phyloP scores from a whole-genome alignment of 2,888 invertebrate genomes.

The Candidula unifasciata region DNA sequence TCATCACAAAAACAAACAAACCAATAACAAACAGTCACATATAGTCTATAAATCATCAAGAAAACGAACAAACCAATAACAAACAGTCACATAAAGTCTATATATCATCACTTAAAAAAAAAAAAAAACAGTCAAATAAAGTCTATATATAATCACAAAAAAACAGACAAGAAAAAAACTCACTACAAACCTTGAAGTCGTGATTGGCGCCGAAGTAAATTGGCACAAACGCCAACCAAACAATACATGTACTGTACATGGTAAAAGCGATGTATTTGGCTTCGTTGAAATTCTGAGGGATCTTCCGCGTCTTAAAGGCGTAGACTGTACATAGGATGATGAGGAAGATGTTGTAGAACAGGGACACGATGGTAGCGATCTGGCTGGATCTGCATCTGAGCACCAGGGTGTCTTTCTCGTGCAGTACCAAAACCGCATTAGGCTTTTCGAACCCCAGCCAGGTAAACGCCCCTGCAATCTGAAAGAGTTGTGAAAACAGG shows the following conservation, averaged over 20 bases:
- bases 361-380: conserved; percentile 83
- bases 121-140: too few relatives aligned
- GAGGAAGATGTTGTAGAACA: conserved; percentile 84
- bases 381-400: conserved; percentile 84
- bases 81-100: too few relatives aligned
- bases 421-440: conserved; percentile 82
- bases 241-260: conserved; percentile 85
- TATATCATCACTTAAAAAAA: too few relatives aligned
- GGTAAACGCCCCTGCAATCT: conserved; percentile 82
- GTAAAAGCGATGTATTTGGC: conserved; percentile 85
- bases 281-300: conserved; percentile 85
- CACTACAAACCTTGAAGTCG: conserved; percentile 84
- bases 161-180: not conserved
- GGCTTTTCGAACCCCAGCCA: conserved; percentile 88
- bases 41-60: too few relatives aligned
- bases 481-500: not conserved
- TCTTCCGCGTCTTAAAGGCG: conserved; percentile 84
- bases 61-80: too few relatives aligned
- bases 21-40: too few relatives aligned
- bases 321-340: conserved; percentile 84
- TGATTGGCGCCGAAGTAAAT: conserved; percentile 79
- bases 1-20: too few relatives aligned
- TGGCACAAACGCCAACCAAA: conserved; percentile 82
- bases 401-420: conserved; percentile 80
- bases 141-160: not conserved